Percentiles rank a stretch among this genome's conserved stretches.
Evolutionary conservation across 2,797 vertebrate species (phyloP).

Genomic region (Hipposideros larvatus): DNA sequence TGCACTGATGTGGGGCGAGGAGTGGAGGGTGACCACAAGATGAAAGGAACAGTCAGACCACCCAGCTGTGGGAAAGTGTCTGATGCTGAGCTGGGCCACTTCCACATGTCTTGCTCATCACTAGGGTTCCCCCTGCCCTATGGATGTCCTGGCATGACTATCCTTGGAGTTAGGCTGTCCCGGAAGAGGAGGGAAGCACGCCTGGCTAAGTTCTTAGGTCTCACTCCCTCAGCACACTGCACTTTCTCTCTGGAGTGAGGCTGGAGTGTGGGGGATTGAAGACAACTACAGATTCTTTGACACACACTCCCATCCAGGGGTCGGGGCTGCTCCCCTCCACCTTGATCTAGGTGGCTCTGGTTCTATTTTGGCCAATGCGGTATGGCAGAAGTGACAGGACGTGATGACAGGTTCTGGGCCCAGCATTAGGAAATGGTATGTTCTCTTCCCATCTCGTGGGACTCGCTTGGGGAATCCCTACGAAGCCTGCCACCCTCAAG

Average conservation of each 20-base stretch:
- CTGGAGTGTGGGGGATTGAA: accelerated
- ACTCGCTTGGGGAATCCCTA: accelerated
- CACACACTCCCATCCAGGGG: no score
- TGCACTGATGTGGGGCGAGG: accelerated
- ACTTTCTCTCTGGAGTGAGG: not conserved
- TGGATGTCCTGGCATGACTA: accelerated
- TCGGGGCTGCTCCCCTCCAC: accelerated
- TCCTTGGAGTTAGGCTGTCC: accelerated
- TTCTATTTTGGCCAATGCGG: not conserved
- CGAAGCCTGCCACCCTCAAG: not conserved
- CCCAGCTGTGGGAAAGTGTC: no score
- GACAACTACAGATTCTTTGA: accelerated
- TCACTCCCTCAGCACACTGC: accelerated
- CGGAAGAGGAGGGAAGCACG: not conserved
- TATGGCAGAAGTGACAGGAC: not conserved
- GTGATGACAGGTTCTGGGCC: not conserved
- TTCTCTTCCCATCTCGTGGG: not conserved
- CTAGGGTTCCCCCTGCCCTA: not conserved
- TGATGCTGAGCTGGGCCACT: not conserved
- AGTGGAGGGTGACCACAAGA: no score
- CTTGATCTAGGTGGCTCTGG: not conserved
- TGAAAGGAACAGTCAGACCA: not conserved
- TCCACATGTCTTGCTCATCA: accelerated
- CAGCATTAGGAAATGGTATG: accelerated
- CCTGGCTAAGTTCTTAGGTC: not conserved